Percentiles rank a stretch among this genome's conserved stretches.
Conservation (phyloP, 2,888 invertebrate species). For the Zeuzera pyrina region DNA sequence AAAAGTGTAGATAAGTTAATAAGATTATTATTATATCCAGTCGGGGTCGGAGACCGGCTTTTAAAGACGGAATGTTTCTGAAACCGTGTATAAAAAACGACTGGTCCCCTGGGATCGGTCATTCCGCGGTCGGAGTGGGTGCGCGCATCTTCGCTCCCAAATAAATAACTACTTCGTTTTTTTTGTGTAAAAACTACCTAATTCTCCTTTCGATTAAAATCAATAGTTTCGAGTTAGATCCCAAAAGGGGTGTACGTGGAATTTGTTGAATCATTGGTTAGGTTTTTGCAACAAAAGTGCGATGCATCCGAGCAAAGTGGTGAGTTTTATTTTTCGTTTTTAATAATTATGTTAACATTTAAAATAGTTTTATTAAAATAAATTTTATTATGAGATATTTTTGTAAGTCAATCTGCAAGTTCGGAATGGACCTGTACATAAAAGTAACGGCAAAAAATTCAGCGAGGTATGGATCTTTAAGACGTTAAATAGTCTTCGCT, state of each 20-base stretch:
- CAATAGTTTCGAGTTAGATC: constrained; percentile 27
- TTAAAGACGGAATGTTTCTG: constrained; percentile 65
- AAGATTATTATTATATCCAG: constrained; percentile 68
- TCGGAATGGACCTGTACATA: too few relatives aligned
- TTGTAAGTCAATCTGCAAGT: too few relatives aligned
- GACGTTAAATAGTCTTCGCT: too few relatives aligned
- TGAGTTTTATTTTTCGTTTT: too few relatives aligned
- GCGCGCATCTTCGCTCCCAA: constrained; percentile 53
- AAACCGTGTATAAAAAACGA: constrained; percentile 69
- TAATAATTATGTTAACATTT: too few relatives aligned
- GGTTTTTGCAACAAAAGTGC: too few relatives aligned
- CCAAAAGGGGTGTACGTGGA: constrained; percentile 36
- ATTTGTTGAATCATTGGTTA: too few relatives aligned
- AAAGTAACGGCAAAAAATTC: too few relatives aligned
- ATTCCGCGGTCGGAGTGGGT: constrained; percentile 59
- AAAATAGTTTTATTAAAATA: too few relatives aligned
- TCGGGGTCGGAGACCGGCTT: constrained; percentile 63
- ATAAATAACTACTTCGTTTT: constrained; percentile 34
- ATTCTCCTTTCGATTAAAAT: not conserved
- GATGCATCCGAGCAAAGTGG: too few relatives aligned
- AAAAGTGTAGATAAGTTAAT: constrained; percentile 70
- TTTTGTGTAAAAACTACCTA: constrained; percentile 30
- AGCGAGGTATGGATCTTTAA: too few relatives aligned
- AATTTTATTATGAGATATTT: too few relatives aligned
- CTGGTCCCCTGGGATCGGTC: constrained; percentile 58